These are phyloP conservation scores for Ectemnius continuus DNA, from an alignment of 2,888 invertebrate species.

Conservation along the genomic window DNA sequence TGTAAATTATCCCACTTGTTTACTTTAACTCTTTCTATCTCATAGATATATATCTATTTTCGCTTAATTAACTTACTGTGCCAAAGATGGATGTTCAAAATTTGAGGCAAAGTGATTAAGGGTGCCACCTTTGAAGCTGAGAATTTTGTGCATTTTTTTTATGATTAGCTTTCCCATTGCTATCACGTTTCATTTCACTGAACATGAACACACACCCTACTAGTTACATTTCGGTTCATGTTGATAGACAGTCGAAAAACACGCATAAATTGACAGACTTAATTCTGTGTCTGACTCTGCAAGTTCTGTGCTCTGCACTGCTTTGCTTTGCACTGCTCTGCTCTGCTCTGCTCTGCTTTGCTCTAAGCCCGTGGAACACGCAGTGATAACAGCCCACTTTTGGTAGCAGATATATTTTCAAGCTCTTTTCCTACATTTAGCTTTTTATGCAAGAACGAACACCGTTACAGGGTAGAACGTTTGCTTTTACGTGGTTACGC, in stretches of 20 bases:
- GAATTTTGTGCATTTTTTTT: slow-evolving; percentile 61
- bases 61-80: slow-evolving; percentile 70
- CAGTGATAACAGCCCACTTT: slow-evolving; percentile 27
- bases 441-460: neutral
- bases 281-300: slow-evolving; percentile 20
- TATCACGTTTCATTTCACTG: slow-evolving; percentile 24
- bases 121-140: slow-evolving; percentile 52
- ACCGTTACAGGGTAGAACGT: too few relatives aligned
- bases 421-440: slow-evolving; percentile 9
- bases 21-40: slow-evolving; percentile 45
- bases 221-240: slow-evolving; percentile 17
- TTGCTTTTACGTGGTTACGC: too few relatives aligned
- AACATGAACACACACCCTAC: slow-evolving; percentile 15
- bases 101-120: slow-evolving; percentile 62
- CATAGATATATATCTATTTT: slow-evolving; percentile 48
- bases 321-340: too few relatives aligned
- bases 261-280: slow-evolving; percentile 17
- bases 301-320: neutral
- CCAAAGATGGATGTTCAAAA: slow-evolving; percentile 74
- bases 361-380: slow-evolving; percentile 13
- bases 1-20: slow-evolving; percentile 47
- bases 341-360: neutral
- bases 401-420: slow-evolving; percentile 8
- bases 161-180: slow-evolving; percentile 43
- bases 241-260: slow-evolving; percentile 17